phyloP scores from a whole-genome alignment of 1,140 invertebrate species.

The Zaprionus davidi region DNA sequence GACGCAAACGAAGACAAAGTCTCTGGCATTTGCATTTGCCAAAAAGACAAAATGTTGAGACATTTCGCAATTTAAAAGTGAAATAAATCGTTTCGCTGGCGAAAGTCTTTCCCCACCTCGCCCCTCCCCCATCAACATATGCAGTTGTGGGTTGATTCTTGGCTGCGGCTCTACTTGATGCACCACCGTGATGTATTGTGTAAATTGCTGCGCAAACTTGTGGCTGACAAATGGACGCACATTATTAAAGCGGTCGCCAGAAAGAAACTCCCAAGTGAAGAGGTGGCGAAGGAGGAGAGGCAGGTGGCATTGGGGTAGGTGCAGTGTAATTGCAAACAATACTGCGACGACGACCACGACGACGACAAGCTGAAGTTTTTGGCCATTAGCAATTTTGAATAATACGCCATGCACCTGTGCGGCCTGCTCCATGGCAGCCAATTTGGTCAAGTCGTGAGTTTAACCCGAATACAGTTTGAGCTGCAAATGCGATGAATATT shows the following conservation, averaged over 20 bases:
- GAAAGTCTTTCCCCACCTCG: background rate
- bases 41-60: constrained; percentile 58
- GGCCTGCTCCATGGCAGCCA: constrained; percentile 24
- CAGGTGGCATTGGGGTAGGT: no score
- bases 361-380: constrained; percentile 38
- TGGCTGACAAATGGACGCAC: constrained; percentile 60
- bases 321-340: constrained; percentile 5
- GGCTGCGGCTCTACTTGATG: constrained; percentile 10
- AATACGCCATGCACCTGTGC: constrained; percentile 42
- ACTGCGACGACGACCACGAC: constrained; percentile 29
- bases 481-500: constrained; percentile 65
- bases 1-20: constrained; percentile 10
- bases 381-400: constrained; percentile 73
- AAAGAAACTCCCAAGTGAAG: background rate
- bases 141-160: constrained; percentile 42
- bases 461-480: constrained; percentile 13
- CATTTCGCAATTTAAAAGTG: constrained; percentile 72
- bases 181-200: constrained; percentile 58
- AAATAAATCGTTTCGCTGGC: constrained; percentile 64
- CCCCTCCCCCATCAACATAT: constrained; percentile 29
- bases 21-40: constrained; percentile 18
- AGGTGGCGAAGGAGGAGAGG: background rate
- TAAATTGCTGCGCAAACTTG: constrained; percentile 61
- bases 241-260: constrained; percentile 60
- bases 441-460: constrained; percentile 36